Conservation (phyloP, 2,888 invertebrate genomes). For the Cephonodes hylas region DNA sequence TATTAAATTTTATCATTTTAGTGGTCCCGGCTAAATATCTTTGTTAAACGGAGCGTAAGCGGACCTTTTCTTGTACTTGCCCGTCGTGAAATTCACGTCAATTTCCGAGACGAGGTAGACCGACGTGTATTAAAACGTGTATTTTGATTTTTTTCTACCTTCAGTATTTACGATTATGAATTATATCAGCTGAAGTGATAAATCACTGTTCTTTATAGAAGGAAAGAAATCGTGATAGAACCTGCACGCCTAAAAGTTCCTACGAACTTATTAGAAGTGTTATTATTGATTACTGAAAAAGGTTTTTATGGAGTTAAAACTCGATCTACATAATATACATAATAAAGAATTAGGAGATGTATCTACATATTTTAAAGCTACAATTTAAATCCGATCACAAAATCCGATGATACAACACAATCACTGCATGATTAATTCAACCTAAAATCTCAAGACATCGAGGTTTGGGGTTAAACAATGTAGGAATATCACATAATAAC, state of each 20-base stretch:
- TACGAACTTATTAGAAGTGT: no score
- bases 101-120: constrained; percentile 22
- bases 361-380: no score
- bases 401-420: background rate
- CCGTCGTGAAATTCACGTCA: constrained; percentile 39
- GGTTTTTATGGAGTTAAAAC: no score
- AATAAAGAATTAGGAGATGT: no score
- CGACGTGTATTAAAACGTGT: background rate
- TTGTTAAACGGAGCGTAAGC: constrained; percentile 57
- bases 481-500: constrained; percentile 26
- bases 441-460: background rate
- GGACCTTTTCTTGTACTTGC: constrained; percentile 47
- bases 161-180: no score
- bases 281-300: no score
- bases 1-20: constrained; percentile 69
- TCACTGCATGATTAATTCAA: background rate
- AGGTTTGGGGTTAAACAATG: constrained; percentile 3
- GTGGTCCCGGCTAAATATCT: constrained; percentile 57
- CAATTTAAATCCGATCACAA: background rate
- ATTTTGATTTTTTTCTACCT: background rate
- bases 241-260: no score
- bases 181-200: no score
- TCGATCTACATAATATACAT: no score
- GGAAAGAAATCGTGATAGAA: no score
- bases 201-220: no score